These are phyloP conservation scores for Protonibea diacanthus DNA, from an alignment of 2,797 vertebrate genomes.

Conservation along the genomic window DNA sequence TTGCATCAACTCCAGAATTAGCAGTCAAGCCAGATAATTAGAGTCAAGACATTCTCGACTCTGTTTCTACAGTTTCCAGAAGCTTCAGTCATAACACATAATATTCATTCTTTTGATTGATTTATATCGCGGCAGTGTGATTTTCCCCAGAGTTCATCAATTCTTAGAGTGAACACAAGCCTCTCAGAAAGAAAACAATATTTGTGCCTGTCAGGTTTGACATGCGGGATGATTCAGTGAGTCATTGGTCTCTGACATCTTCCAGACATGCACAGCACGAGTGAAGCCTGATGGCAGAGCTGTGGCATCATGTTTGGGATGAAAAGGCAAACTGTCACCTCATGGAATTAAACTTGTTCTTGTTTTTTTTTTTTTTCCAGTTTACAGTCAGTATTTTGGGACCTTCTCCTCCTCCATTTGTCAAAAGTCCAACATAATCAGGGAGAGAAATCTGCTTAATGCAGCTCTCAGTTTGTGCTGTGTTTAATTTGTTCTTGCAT, in stretches of 20 bases:
- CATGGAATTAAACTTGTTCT: background rate
- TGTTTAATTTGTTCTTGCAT: conserved; percentile 54
- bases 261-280: conserved; percentile 17
- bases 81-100: background rate
- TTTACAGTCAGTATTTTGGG: conserved; percentile 11
- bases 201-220: conserved; percentile 32
- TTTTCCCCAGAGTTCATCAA: background rate
- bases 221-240: conserved; percentile 27
- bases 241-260: conserved; percentile 40
- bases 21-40: background rate
- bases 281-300: conserved; percentile 7
- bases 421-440: conserved; percentile 40
- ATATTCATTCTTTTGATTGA: conserved; percentile 12
- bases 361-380: background rate
- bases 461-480: conserved; percentile 28
- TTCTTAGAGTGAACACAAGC: conserved; percentile 8
- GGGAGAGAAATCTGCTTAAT: conserved; percentile 43
- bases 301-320: conserved; percentile 6
- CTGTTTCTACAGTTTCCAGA: conserved; percentile 6
- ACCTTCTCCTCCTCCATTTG: conserved; percentile 12
- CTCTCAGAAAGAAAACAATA: conserved; percentile 17
- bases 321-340: conserved; percentile 25
- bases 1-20: background rate
- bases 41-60: background rate
- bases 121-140: conserved; percentile 11